These are phyloP conservation scores for Acrocephalus scirpaceus DNA, from an alignment of 2,797 vertebrate species.

Conservation along the genomic window DNA sequence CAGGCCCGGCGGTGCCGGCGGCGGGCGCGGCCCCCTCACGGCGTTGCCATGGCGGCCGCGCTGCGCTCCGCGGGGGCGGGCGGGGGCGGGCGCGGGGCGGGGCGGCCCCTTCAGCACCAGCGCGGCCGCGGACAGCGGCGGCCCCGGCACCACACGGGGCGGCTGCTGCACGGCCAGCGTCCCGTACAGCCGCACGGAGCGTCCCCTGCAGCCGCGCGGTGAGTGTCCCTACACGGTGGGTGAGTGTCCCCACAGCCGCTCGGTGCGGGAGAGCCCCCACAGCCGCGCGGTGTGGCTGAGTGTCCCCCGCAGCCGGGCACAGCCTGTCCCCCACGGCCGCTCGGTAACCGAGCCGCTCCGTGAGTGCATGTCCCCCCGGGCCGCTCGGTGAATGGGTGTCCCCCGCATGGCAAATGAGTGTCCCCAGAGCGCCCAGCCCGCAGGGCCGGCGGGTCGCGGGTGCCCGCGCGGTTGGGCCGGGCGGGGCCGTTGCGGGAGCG, in stretches of 20 bases:
- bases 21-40: background rate
- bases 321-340: too few relatives aligned
- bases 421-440: background rate
- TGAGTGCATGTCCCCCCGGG: too few relatives aligned
- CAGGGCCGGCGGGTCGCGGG: background rate
- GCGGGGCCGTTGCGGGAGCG: conserved; percentile 5
- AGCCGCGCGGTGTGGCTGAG: background rate
- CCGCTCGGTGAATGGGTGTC: background rate
- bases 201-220: background rate
- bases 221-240: background rate
- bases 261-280: background rate
- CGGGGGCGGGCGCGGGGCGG: background rate
- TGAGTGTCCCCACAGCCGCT: background rate
- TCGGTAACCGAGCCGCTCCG: too few relatives aligned
- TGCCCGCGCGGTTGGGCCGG: background rate
- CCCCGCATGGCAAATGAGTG: background rate
- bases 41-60: background rate
- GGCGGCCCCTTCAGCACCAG: background rate
- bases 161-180: background rate
- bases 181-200: background rate
- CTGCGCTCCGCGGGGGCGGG: background rate
- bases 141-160: background rate
- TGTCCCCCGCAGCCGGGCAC: background rate
- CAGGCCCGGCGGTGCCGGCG: background rate
- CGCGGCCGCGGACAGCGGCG: background rate